phyloP scores from a whole-genome alignment of 2,113 vertebrate species.

The Xyrauchen texanus region DNA sequence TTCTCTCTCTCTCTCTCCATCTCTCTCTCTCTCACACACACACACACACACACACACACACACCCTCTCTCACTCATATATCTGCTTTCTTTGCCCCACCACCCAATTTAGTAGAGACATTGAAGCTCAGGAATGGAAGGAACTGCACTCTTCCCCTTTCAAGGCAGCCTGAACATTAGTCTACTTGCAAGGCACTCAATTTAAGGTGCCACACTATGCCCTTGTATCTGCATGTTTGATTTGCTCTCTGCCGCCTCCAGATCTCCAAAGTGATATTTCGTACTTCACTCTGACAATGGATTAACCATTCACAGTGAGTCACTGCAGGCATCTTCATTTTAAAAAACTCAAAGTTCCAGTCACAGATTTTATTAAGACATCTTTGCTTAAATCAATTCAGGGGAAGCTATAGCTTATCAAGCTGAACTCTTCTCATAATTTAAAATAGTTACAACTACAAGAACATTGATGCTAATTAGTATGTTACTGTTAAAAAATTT shows the following conservation, averaged over 20 bases:
- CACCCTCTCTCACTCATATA: too few species aligned
- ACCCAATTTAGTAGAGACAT: conserved; percentile 72
- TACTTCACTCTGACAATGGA: neutral
- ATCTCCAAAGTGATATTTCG: conserved; percentile 28
- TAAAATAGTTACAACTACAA: too few species aligned
- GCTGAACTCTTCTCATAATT: too few species aligned
- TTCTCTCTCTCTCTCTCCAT: conserved; percentile 11
- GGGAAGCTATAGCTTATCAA: too few species aligned
- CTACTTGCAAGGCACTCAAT: conserved; percentile 66
- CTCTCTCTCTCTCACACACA: conserved; percentile 36
- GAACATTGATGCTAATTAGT: too few species aligned
- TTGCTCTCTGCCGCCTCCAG: conserved; percentile 12
- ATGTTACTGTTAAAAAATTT: too few species aligned
- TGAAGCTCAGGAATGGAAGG: conserved; percentile 67
- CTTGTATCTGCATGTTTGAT: conserved; percentile 66
- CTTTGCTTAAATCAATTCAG: neutral
- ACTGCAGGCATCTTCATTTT: neutral
- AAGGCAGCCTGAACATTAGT: conserved; percentile 65
- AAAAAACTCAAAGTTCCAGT: neutral
- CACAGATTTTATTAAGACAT: neutral
- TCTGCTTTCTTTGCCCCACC: conserved; percentile 59
- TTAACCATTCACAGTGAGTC: conserved; percentile 1
- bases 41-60: conserved; percentile 42
- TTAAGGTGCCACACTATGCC: conserved; percentile 63
- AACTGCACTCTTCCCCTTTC: conserved; percentile 63